Conservation (phyloP, 2,797 vertebrate species). For the Alectoris magna region DNA sequence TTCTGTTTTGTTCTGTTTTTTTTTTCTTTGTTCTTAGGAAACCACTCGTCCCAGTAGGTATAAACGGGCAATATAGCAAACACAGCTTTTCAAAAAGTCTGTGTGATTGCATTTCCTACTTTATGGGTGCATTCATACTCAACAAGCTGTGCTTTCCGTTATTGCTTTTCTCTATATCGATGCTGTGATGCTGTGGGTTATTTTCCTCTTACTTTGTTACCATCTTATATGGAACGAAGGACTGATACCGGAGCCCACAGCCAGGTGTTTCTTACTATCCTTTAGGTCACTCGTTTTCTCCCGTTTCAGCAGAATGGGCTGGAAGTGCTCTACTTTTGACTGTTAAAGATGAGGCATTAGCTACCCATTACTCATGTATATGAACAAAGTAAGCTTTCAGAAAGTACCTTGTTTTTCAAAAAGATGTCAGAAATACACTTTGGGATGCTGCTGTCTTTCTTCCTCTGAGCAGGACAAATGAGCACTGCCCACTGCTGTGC, state of each 20-base stretch:
- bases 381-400: neutral
- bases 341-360: neutral
- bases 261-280: neutral
- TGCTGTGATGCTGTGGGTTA: neutral
- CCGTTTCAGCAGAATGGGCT: neutral
- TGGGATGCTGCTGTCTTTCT: neutral
- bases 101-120: neutral
- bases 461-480: neutral
- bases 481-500: neutral
- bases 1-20: rapidly evolving
- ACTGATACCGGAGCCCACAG: neutral
- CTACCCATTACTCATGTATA: neutral
- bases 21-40: neutral
- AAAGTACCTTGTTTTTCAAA: neutral
- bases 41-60: neutral
- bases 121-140: neutral
- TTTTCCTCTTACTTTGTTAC: rapidly evolving
- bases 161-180: neutral
- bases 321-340: neutral
- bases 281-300: neutral
- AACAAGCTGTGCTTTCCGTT: neutral
- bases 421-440: neutral
- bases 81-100: neutral
- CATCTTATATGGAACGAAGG: neutral
- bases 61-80: neutral